Evolutionary conservation across 2,113 vertebrate genomes (phyloP).

Genomic region (Nerophis lumbriciformis): DNA sequence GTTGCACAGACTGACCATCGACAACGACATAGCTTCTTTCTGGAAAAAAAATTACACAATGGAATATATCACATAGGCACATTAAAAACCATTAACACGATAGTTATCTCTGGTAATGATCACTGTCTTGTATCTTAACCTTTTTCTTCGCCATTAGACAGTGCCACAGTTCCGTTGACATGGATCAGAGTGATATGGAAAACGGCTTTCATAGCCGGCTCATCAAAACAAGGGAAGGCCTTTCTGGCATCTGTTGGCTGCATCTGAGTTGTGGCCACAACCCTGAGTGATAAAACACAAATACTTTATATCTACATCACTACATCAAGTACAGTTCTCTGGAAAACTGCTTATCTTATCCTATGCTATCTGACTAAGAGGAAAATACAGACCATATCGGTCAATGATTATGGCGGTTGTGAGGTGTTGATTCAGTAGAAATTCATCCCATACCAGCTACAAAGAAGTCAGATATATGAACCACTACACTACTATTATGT

Average conservation of each 20-base stretch:
- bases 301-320: neutral
- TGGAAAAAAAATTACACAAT: constrained; percentile 23
- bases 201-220: constrained; percentile 71
- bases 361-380: neutral
- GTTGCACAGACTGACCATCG: rapidly evolving
- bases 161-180: constrained; percentile 34
- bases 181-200: constrained; percentile 73
- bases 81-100: neutral
- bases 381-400: neutral
- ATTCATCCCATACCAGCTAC: no score
- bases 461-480: no score
- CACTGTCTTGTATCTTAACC: constrained; percentile 12
- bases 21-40: rapidly evolving
- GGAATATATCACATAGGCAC: neutral
- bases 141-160: constrained; percentile 67
- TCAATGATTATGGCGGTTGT: no score
- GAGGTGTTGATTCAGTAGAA: no score
- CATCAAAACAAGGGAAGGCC: constrained; percentile 76
- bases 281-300: constrained; percentile 37
- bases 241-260: constrained; percentile 70
- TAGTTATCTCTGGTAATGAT: neutral
- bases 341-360: neutral
- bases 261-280: constrained; percentile 77
- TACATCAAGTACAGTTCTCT: neutral
- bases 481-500: no score